Base-by-base conservation (phyloP, 2,888 invertebrate genomes). In the Melieria omissa region DNA sequence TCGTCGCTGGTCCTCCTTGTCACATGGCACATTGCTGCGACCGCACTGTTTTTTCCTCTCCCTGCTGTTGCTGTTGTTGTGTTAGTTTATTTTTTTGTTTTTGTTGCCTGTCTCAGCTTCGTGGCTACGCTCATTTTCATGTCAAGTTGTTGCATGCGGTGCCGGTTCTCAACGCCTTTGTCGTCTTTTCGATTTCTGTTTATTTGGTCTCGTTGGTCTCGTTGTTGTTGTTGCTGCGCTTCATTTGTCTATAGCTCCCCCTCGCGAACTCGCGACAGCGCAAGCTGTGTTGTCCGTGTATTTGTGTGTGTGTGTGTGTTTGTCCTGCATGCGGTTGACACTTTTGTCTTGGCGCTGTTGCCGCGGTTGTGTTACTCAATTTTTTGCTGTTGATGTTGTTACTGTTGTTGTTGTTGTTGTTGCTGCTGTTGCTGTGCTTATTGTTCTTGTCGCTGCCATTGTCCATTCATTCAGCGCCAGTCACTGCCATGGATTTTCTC, bases 261-360 rank as follows among this genome's bases (percentile, higher is more conserved):
- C 52, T 58, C 60, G n/a, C 16, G 29, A 29, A 29, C 29, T 29
- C n/a, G 16, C 12, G 44, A 7, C 29, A 29, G 44, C n/a, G 8
- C 42, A 42, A 58, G 49, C 45, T 45, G 9, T 14, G 29, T 4
- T 49, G 41, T 47, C 8, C 9, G 9, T 6, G 41, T 7, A 42
- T 57, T 4, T 52, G 6, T 44, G 9, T 60, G 7, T 60, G 16
- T 12, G 5, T 60, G 49, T 45, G 46, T 49, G 41, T 10, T 46
- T 58, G 57, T 29, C 58, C 52, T 64, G 49, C 64, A 65, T 68
- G 72, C 61, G 72, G 72, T 72, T 69, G 72, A 72, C 72, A 69
- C 65, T 69, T 72, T 72, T 72, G 68, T 72, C 62, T 65, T 65
- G 52, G 49, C 65, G 58, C 69, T 72, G 68, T 65, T 65, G 61